Conservation (phyloP, 1,140 invertebrate genomes). For the Triops longicaudatus region DNA sequence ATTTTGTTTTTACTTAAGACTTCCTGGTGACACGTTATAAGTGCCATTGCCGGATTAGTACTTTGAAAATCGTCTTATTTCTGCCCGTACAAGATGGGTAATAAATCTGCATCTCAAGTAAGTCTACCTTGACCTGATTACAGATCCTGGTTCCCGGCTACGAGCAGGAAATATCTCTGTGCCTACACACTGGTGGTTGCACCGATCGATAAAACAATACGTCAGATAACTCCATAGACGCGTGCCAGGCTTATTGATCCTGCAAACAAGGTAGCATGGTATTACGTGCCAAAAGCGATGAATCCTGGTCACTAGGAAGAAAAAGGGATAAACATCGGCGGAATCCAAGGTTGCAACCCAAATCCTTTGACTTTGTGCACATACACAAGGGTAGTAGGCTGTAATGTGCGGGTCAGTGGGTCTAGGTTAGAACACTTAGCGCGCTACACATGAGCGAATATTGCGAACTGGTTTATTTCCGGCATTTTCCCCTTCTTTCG, state of each 20-base stretch:
- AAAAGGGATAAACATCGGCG: neutral
- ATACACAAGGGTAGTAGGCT: neutral
- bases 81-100: neutral
- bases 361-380: neutral
- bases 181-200: neutral
- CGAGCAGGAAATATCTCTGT: no score
- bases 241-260: neutral
- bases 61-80: neutral
- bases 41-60: neutral
- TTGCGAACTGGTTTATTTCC: neutral
- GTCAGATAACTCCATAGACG: neutral
- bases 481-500: neutral
- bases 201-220: neutral
- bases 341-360: slow-evolving; percentile 1
- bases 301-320: neutral
- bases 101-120: neutral
- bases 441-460: neutral
- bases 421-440: neutral
- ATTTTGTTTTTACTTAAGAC: neutral
- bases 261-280: no score
- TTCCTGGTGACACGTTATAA: neutral
- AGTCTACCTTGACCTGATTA: slow-evolving; percentile 8
- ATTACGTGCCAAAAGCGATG: neutral
- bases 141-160: neutral
- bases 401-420: neutral